Evolutionary conservation across 2,797 vertebrate species (phyloP), one percentile per base, ranked within the genome.

Genomic region (Echiichthys vipera): DNA sequence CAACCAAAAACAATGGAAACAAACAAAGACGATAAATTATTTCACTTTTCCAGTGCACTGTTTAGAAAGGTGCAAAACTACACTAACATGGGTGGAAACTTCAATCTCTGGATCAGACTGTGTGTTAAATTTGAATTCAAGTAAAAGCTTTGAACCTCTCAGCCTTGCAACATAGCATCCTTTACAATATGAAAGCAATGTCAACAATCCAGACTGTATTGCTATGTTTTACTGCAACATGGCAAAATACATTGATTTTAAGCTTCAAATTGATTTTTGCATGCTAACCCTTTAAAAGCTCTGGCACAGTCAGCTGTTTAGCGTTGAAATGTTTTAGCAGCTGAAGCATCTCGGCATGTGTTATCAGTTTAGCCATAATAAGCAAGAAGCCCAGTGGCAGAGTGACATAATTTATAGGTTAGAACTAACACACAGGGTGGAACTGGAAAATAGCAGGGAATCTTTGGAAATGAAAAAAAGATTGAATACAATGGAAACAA

Each of bases 391-490:
- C 59, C 64, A 78, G 70, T 75, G 65, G 75, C 65, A 70, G 64
- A 74, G 62, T 80, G 72, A 77, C 83, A 77, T 84, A 69, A 85
- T 87, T 81, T 78, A 82, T 80, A 63, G 74, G 84, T 86, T 22
- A 66, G 42, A 30, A 25, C 29, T 32, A 77, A 72, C 65, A 81
- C 55, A 67, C 32, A 79, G 22, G 82, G 83, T 56, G 78, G 78
- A 77, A 81, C 73, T 76, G 76, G 77, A 72, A 83, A 86, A 85
- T 70, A 61, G 46, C 55, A 78, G 74, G 56, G 70, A 74, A 67
- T 80, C 61, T 58, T 71, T 77, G 36, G 50, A 83, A 77, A 65
- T 81, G 55, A 75, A 57, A 71, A 53, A 24, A 56, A 54, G 56
- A 62, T 36, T 64, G 64, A 69, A 76, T 69, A 83, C 77, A 85